Conservation (phyloP, 2,888 invertebrate genomes). For the Lordiphosa fenestrarum region DNA sequence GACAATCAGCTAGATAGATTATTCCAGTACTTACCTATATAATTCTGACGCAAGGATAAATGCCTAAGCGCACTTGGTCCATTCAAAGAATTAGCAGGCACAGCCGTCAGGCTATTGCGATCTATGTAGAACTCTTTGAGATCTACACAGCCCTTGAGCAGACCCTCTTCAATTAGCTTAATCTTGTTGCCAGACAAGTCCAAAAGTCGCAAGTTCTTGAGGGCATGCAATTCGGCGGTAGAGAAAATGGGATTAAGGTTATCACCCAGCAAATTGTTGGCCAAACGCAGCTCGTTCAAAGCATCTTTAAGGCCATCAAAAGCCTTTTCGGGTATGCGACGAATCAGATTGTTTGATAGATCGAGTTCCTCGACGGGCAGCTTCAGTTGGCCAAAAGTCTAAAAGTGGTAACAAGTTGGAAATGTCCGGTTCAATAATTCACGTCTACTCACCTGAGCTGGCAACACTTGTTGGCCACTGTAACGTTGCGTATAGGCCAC, state of each 20-base stretch:
- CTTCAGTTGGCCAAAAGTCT: constrained; percentile 86
- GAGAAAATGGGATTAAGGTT: constrained; percentile 95
- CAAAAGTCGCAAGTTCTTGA: constrained; percentile 86
- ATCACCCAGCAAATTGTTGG: constrained; percentile 93
- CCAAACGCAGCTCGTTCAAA: constrained; percentile 86
- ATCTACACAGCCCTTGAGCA: constrained; percentile 90
- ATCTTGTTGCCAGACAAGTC: constrained; percentile 91
- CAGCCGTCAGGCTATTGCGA: constrained; percentile 87
- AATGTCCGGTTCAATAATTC: not conserved
- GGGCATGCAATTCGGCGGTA: constrained; percentile 89
- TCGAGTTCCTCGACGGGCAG: constrained; percentile 89
- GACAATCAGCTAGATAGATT: not conserved
- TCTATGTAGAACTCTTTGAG: constrained; percentile 90
- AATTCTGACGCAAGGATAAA: constrained; percentile 88
- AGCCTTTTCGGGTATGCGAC: constrained; percentile 88
- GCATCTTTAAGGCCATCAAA: constrained; percentile 85
- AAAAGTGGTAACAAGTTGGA: not conserved
- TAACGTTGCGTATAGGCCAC: constrained; percentile 89
- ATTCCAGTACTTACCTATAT: constrained; percentile 84
- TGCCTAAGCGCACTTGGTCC: constrained; percentile 88
- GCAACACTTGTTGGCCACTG: constrained; percentile 90
- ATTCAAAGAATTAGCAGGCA: constrained; percentile 90
- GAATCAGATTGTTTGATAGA: constrained; percentile 90
- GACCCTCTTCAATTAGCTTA: constrained; percentile 91
- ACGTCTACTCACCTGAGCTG: constrained; percentile 84